phyloP scores from a whole-genome alignment of 2,113 vertebrate species.

The Sceloporus tristichus region DNA sequence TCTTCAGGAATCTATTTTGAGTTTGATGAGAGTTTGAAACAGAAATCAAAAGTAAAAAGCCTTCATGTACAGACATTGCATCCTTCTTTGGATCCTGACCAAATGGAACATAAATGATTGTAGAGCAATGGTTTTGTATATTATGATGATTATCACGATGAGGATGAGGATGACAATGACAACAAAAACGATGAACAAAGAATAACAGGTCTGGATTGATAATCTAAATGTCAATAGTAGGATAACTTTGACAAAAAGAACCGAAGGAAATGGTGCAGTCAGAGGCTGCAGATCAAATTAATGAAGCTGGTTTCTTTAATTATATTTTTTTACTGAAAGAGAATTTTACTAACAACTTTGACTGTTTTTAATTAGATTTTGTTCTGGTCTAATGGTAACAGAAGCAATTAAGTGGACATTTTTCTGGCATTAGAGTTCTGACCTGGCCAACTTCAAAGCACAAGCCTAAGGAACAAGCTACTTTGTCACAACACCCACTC shows the following conservation, averaged over 20 bases:
- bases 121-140: not conserved
- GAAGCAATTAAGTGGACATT: not conserved
- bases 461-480: not conserved
- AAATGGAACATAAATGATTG: not conserved
- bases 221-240: not conserved
- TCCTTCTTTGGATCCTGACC: not conserved
- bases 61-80: not conserved
- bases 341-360: slow-evolving; percentile 2
- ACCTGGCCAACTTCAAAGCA: not conserved
- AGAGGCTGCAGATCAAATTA: not conserved
- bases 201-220: not conserved
- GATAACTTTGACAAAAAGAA: not conserved
- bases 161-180: too few relatives aligned
- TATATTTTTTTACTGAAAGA: slow-evolving; percentile 1
- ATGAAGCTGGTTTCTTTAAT: slow-evolving; percentile 19
- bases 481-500: not conserved
- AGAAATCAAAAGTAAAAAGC: not conserved
- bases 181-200: not conserved
- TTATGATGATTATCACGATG: too few relatives aligned
- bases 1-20: not conserved
- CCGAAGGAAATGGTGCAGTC: not conserved
- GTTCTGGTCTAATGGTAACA: not conserved
- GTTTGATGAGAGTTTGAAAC: not conserved
- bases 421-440: not conserved
- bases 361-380: slow-evolving; percentile 20